Percentiles rank a stretch among this genome's conserved stretches.
phyloP scores from a whole-genome alignment of 2,888 invertebrate species.

The Halictus quadricinctus region DNA sequence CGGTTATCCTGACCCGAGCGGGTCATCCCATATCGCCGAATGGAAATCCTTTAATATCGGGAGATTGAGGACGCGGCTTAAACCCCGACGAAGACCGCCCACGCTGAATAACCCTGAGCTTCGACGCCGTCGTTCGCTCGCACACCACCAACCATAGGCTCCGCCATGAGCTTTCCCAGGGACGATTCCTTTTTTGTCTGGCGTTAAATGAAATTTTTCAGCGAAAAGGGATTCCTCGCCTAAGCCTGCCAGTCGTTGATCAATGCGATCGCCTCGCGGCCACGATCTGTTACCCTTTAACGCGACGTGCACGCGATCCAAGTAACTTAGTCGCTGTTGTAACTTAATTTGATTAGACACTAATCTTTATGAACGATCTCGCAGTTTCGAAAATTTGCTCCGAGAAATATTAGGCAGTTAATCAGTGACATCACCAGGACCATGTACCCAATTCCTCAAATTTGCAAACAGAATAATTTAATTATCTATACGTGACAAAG shows the following conservation, averaged over 20 bases:
- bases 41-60: slow-evolving; percentile 60
- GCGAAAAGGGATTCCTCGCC: background rate
- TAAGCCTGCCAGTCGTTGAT: background rate
- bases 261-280: background rate
- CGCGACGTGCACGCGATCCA: background rate
- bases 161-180: background rate
- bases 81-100: slow-evolving; percentile 14
- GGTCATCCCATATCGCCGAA: slow-evolving; percentile 47
- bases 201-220: slow-evolving; percentile 25
- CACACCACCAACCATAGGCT: background rate
- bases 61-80: slow-evolving; percentile 49
- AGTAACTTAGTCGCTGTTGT: background rate
- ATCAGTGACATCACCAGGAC: background rate
- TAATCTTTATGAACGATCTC: background rate
- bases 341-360: background rate
- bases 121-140: slow-evolving; percentile 8
- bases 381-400: background rate
- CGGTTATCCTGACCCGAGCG: slow-evolving; percentile 17
- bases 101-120: slow-evolving; percentile 31
- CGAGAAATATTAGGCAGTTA: background rate
- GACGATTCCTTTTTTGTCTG: slow-evolving; percentile 29
- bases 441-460: background rate
- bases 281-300: background rate
- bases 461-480: too few relatives aligned
- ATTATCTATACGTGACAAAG: too few relatives aligned